These are phyloP conservation scores for Tupiocoris notatus DNA, from an alignment of 2,888 invertebrate species.

Conservation along the genomic window DNA sequence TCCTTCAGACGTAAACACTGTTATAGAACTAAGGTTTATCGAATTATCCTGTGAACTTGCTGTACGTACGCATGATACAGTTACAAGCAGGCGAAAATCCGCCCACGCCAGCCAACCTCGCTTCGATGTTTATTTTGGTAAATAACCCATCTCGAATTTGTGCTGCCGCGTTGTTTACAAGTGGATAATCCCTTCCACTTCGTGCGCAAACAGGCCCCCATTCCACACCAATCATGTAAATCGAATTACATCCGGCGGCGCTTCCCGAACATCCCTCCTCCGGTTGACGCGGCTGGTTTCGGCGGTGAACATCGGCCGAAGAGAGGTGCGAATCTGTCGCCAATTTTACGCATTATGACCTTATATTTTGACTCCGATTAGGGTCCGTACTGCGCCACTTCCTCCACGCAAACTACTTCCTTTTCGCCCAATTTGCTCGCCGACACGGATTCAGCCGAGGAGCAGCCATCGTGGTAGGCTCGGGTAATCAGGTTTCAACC, in stretches of 20 bases:
- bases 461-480: conserved; percentile 23
- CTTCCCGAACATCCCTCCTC: neutral
- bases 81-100: neutral
- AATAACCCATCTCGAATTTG: neutral
- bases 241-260: conserved; percentile 18
- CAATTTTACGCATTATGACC: conserved; percentile 32
- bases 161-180: conserved; percentile 19
- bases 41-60: no score
- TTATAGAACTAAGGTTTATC: no score
- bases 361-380: conserved; percentile 28
- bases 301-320: no score
- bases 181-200: conserved; percentile 9
- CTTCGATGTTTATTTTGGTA: neutral
- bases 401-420: neutral
- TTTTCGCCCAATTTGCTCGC: conserved; percentile 30
- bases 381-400: neutral
- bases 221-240: conserved; percentile 5
- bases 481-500: conserved; percentile 35
- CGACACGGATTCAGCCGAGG: conserved; percentile 9
- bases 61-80: no score
- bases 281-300: neutral
- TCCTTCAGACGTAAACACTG: no score
- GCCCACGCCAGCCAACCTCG: neutral
- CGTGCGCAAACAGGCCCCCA: conserved; percentile 1
- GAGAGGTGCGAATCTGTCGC: neutral